Evolutionary conservation across 2,888 invertebrate species (phyloP).

Genomic region (Epinotia ramella): DNA sequence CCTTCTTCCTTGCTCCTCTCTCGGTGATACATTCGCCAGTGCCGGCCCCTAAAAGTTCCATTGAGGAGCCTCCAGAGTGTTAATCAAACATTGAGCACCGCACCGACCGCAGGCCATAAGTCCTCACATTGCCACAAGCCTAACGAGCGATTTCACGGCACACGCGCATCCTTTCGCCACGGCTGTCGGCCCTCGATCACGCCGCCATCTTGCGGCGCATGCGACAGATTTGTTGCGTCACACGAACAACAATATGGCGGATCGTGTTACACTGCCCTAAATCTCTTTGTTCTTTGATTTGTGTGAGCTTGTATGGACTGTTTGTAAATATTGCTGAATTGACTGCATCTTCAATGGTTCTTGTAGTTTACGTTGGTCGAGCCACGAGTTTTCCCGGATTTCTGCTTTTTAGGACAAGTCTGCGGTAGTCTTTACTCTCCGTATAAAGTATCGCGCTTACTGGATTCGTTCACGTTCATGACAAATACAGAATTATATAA

Average conservation of each 20-base stretch:
- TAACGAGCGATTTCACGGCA: constrained; percentile 79
- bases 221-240: constrained; percentile 79
- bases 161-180: constrained; percentile 82
- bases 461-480: too few species aligned
- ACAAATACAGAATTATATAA: too few species aligned
- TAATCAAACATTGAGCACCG: constrained; percentile 51
- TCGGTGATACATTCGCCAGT: background rate
- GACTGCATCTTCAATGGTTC: constrained; percentile 12
- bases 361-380: background rate
- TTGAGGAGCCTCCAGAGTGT: constrained; percentile 46
- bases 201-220: constrained; percentile 67
- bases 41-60: constrained; percentile 14
- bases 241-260: constrained; percentile 69
- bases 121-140: constrained; percentile 55
- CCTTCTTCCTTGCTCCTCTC: background rate
- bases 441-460: background rate
- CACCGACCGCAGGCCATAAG: constrained; percentile 49
- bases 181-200: constrained; percentile 76
- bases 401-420: background rate
- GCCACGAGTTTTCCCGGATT: background rate
- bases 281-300: constrained; percentile 76
- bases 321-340: constrained; percentile 57
- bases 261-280: constrained; percentile 82
- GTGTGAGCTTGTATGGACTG: constrained; percentile 53
- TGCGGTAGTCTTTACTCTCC: background rate